Evolutionary conservation across 2,113 vertebrate genomes (phyloP).

Genomic region (Solenodon paradoxus): DNA sequence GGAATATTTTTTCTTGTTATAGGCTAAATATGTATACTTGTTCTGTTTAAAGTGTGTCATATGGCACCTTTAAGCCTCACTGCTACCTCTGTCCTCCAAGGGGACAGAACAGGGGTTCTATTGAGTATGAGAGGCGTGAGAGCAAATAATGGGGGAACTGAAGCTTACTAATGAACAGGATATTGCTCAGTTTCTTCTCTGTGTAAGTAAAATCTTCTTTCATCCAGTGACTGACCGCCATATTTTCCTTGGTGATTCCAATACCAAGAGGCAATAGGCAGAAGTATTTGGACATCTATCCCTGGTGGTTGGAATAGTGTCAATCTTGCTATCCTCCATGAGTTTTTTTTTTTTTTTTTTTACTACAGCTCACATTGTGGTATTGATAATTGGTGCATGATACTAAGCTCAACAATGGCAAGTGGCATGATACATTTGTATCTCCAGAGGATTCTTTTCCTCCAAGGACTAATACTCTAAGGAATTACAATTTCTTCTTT

Average conservation of each 20-base stretch:
- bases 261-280: not conserved
- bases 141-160: not conserved
- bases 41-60: not conserved
- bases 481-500: not conserved
- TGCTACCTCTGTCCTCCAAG: not conserved
- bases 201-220: not conserved
- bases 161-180: not conserved
- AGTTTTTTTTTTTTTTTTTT: no score
- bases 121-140: not conserved
- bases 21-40: not conserved
- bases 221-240: not conserved
- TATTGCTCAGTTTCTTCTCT: not conserved
- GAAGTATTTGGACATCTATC: not conserved
- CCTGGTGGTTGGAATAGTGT: not conserved
- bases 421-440: not conserved
- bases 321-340: not conserved
- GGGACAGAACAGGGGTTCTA: not conserved
- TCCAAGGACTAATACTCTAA: not conserved
- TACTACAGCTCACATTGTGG: no score
- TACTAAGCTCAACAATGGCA: not conserved
- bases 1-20: not conserved
- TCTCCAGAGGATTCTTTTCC: not conserved
- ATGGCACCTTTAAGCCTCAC: not conserved
- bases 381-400: not conserved
- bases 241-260: not conserved